Base-by-base conservation (phyloP, 2,797 vertebrate species). In the Pristis pectinata region DNA sequence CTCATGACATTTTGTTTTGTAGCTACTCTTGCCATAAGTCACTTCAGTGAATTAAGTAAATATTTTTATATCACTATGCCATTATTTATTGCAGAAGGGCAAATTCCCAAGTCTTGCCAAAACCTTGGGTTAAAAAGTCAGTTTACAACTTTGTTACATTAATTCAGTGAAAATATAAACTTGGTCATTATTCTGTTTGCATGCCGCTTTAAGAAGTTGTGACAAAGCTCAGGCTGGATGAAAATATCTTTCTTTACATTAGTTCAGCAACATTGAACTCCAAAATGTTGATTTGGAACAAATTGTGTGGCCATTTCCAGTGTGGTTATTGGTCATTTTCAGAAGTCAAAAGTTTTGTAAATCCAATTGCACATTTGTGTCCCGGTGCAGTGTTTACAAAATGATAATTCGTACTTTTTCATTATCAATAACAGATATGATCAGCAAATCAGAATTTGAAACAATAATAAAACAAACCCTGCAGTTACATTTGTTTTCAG, bases 21-120 rank as follows among this genome's bases (percentile, higher is more conserved):
- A 98, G 98, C 98, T 97, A 98, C 98, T 98, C 98, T 99, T 98
- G 98, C 98, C 98, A 98, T 99, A 99, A 99, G 98, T 99, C 98
- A 99, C 98, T 98, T 98, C 97, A 97, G 97, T 98, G 98, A 98
- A 98, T 98, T 98, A 98, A 99, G 98, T 99, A 99, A 99, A 99
- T 99, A 99, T 99, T 99, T 99, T 98, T 98, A 98, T 98, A 98
- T 98, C 98, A 96, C 98, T 98, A 98, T 98, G 98, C 98, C 97
- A 98, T 98, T 99, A 98, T 99, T 99, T 99, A 99, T 99, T 98
- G 98, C 98, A 98, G 97, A 98, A 98, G 98, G 98, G 98, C 98
- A 98, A 98, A 98, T 97, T 96, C 98, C 97, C 98, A 98, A 98
- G 98, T 98, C 98, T 98, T 97, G 98, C 98, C 98, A 98, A 99